Evolutionary conservation across 2,113 vertebrate genomes (phyloP).

Genomic region (Epinephelus moara): DNA sequence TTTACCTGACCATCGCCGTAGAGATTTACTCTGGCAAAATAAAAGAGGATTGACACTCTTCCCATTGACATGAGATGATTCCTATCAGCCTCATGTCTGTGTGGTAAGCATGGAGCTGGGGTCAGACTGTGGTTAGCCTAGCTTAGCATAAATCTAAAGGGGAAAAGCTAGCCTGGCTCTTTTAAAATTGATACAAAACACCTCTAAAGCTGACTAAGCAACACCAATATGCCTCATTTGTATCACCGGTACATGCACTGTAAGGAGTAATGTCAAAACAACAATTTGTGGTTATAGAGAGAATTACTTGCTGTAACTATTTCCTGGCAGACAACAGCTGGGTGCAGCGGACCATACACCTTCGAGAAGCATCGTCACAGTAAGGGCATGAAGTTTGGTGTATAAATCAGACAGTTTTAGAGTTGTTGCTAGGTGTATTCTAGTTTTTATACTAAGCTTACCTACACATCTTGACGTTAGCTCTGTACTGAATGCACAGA

Average conservation of each 20-base stretch:
- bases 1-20: neutral
- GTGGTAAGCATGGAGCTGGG: too few species aligned
- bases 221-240: neutral
- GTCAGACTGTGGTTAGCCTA: too few species aligned
- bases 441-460: neutral
- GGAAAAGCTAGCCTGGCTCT: neutral
- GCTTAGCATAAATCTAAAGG: neutral
- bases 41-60: neutral
- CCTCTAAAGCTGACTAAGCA: neutral
- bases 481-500: too few species aligned
- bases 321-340: neutral
- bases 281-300: too few species aligned
- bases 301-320: too few species aligned
- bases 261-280: neutral
- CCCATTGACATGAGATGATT: too few species aligned
- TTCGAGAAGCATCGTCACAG: neutral
- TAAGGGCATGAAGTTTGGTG: neutral
- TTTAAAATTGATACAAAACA: neutral
- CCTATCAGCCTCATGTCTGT: too few species aligned
- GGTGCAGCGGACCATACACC: neutral
- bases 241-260: too few species aligned
- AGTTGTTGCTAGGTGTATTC: neutral
- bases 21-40: too few species aligned
- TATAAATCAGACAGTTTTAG: neutral
- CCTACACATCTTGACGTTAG: too few species aligned